Percentiles rank a stretch among this genome's conserved stretches.
Evolutionary conservation across 2,888 invertebrate species (phyloP).

Genomic region (Achlya flavicornis): DNA sequence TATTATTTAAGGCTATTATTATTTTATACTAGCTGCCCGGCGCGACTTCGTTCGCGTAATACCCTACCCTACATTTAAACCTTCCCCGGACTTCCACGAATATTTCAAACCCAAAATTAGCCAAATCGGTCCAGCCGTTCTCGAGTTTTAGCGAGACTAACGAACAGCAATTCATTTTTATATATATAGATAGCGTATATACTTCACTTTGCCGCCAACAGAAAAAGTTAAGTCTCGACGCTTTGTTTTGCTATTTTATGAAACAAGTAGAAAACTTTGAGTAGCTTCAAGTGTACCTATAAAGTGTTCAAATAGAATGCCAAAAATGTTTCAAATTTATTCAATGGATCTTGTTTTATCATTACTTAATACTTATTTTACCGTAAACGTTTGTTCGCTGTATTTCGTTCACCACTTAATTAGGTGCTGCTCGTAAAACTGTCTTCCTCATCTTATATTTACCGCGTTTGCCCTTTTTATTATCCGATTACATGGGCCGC

Average conservation of each 20-base stretch:
- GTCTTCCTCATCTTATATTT: constrained; percentile 85
- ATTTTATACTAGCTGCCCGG: constrained; percentile 16
- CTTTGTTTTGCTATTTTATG: not conserved
- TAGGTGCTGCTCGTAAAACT: constrained; percentile 83
- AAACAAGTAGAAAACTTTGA: not conserved
- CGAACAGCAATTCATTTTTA: no score
- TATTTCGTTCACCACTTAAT: constrained; percentile 83
- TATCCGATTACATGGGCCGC: constrained; percentile 83
- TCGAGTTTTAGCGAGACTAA: no score
- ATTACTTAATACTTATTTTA: constrained; percentile 53
- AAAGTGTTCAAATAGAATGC: constrained; percentile 7
- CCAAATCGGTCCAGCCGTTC: no score
- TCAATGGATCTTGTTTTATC: constrained; percentile 8
- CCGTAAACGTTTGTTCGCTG: constrained; percentile 76
- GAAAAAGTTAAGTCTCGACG: not conserved
- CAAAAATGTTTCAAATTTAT: constrained; percentile 15
- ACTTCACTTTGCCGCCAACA: no score
- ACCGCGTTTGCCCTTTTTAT: constrained; percentile 84
- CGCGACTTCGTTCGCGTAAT: no score
- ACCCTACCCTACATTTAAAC: no score
- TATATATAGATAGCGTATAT: no score
- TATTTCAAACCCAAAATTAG: no score
- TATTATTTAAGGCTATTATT: constrained; percentile 12
- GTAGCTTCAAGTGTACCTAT: not conserved
- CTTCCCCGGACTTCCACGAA: no score